Percentiles rank a stretch among this genome's conserved stretches.
These are phyloP conservation scores for Drosophila bocqueti DNA, from an alignment of 1,140 invertebrate genomes.

Conservation along the genomic window DNA sequence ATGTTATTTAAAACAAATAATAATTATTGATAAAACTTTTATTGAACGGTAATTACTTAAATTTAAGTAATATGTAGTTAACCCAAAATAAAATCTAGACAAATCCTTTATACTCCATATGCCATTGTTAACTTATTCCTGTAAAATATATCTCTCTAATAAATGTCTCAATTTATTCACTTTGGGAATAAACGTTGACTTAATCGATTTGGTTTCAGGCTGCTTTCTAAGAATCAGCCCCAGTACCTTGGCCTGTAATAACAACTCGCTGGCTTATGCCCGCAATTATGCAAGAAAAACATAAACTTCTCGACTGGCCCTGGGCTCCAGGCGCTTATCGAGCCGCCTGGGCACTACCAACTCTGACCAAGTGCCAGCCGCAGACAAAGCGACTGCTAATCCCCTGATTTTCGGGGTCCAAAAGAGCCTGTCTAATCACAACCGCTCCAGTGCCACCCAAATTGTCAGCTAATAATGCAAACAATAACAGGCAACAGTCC, in stretches of 20 bases:
- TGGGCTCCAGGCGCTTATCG: slow-evolving; percentile 43
- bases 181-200: slow-evolving; percentile 25
- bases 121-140: not conserved
- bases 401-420: slow-evolving; percentile 48
- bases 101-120: not conserved
- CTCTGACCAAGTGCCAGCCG: slow-evolving; percentile 36
- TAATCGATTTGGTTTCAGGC: slow-evolving; percentile 40
- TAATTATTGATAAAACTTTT: too few species aligned
- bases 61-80: too few species aligned
- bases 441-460: slow-evolving; percentile 50
- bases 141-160: not conserved
- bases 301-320: slow-evolving; percentile 47
- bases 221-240: slow-evolving; percentile 8
- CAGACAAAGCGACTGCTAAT: slow-evolving; percentile 71
- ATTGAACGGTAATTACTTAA: too few species aligned
- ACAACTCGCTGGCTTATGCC: slow-evolving; percentile 18
- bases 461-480: slow-evolving; percentile 81
- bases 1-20: too few species aligned
- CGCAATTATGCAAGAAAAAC: slow-evolving; percentile 60
- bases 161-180: slow-evolving; percentile 12
- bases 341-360: not conserved
- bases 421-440: slow-evolving; percentile 48
- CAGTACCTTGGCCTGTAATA: slow-evolving; percentile 50
- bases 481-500: slow-evolving; percentile 62
- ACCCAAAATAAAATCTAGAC: not conserved